Conservation (phyloP, 2,797 vertebrate species). For the Alca torda region DNA sequence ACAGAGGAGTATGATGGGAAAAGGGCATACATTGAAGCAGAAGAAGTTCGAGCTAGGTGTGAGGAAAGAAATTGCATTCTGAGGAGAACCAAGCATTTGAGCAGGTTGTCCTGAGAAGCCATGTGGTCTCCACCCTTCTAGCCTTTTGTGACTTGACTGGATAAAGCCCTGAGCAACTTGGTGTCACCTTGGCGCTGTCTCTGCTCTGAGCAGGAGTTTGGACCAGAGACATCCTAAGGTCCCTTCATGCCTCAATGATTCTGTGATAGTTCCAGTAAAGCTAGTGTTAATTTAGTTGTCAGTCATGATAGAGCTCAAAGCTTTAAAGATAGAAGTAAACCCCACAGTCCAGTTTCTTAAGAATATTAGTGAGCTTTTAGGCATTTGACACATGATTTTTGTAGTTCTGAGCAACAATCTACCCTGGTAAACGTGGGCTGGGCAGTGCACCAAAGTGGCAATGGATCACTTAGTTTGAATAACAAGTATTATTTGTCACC, state of each 20-base stretch:
- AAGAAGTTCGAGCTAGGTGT: background rate
- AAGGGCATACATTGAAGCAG: background rate
- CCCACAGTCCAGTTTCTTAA: background rate
- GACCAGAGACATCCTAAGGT: background rate
- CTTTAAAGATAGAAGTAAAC: background rate
- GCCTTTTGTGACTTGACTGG: background rate
- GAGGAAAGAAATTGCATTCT: background rate
- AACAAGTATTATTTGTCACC: background rate
- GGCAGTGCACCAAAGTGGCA: background rate
- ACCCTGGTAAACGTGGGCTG: background rate
- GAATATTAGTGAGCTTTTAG: background rate
- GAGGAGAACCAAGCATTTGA: background rate
- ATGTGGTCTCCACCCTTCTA: background rate
- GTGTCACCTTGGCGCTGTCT: background rate
- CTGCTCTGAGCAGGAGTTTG: background rate
- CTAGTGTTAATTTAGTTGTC: background rate
- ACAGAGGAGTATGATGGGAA: background rate
- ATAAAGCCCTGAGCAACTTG: background rate
- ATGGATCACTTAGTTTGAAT: background rate
- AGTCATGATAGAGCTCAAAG: background rate
- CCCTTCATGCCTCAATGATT: background rate
- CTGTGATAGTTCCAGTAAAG: background rate
- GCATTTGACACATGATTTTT: background rate
- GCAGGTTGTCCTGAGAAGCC: background rate
- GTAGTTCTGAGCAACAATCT: background rate